Conservation (phyloP, 1,140 invertebrate species). For the Platyscapa corneri region DNA sequence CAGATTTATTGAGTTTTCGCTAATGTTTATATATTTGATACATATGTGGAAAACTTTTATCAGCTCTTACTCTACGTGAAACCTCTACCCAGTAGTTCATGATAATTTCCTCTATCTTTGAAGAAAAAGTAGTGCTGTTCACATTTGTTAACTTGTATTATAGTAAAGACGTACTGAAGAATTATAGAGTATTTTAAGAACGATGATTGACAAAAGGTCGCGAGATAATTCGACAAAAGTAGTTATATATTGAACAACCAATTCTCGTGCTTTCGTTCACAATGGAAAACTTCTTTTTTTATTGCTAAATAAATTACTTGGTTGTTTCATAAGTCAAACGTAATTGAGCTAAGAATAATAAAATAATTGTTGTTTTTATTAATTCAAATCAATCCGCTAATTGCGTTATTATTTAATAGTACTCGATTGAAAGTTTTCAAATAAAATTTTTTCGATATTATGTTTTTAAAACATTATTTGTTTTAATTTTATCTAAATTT, state of each 20-base stretch:
- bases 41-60: constrained; percentile 6
- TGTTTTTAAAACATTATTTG: no score
- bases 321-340: background rate
- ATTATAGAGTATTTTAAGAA: constrained; percentile 40
- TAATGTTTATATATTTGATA: background rate
- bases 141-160: background rate
- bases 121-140: background rate
- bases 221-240: constrained; percentile 38
- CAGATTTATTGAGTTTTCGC: constrained; percentile 2
- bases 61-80: background rate
- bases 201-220: constrained; percentile 47
- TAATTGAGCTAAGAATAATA: background rate
- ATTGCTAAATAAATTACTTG: background rate
- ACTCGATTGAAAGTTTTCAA: no score
- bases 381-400: no score
- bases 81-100: background rate
- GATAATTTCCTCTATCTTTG: constrained; percentile 6
- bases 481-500: no score
- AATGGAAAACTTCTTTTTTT: background rate
- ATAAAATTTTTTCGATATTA: no score
- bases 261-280: background rate
- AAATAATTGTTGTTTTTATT: no score
- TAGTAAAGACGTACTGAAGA: background rate
- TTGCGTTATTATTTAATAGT: no score
- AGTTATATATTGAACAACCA: background rate